phyloP scores from a whole-genome alignment of 92 coral and sea anemone genomes.

The Galaxea fascicularis region DNA sequence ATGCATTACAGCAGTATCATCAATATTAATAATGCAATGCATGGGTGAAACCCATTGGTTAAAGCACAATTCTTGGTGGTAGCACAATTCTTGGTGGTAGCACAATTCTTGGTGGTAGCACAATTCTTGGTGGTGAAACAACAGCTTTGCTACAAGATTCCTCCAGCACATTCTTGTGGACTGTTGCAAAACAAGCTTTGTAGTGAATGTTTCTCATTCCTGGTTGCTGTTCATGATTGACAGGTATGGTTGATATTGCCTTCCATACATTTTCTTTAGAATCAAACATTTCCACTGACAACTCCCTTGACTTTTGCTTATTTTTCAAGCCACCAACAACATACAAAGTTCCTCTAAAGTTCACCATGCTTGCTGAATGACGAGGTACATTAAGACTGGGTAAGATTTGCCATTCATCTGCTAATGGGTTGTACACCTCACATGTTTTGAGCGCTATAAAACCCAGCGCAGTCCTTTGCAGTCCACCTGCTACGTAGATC shows the following conservation, averaged over 20 bases:
- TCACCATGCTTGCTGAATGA: constrained; percentile 6
- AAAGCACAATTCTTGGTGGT: no score
- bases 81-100: no score
- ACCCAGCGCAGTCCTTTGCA: neutral
- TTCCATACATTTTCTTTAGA: neutral
- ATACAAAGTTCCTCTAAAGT: neutral
- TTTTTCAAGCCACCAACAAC: neutral
- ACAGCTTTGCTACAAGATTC: neutral
- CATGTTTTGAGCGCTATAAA: neutral
- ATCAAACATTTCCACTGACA: constrained; percentile 18
- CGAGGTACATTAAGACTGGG: neutral
- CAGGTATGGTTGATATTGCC: neutral
- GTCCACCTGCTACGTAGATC: constrained; percentile 9
- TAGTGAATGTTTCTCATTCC: neutral
- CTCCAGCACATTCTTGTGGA: neutral
- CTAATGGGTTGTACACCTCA: neutral
- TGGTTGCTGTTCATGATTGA: neutral
- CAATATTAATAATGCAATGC: no score
- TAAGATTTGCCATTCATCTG: constrained; percentile 5
- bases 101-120: no score
- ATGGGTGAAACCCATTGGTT: no score
- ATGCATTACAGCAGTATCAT: no score
- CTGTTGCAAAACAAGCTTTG: neutral
- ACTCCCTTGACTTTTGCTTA: neutral
- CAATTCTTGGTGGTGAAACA: no score